Base-by-base conservation (phyloP, 2,113 vertebrate genomes). In the Saimiri boliviensis region DNA sequence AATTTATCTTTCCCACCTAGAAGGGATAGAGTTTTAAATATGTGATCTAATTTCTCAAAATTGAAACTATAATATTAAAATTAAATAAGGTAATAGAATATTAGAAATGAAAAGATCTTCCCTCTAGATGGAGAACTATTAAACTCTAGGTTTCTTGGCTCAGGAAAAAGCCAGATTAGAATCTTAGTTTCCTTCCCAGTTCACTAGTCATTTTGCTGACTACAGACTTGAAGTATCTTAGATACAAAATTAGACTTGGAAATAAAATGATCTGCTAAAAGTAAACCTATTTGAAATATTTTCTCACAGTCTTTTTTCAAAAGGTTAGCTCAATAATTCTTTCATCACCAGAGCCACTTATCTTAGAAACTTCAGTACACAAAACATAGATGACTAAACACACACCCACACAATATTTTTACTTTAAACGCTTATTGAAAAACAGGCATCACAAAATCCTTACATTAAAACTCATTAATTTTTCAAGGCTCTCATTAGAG, bases 21-120 rank as follows among this genome's bases (percentile, higher is more conserved):
- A 82, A 89, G 94, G 25, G 12, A 88, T 10, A 91, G 27, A 63
- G 73, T 79, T 95, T 91, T 87, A 74, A 94, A 76, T 82, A 76
- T 30, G 23, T 54, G 4, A 27, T 80, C 25, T n/a, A 86, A 52
- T 86, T 84, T 54, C 32, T 85, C 2, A n/a, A 68, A 49, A 14
- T 76, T 91, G 4, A 40, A 88, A 52, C 52, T 89, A 66, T 58
- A 70, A 73, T 68, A 73, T 70, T 76, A 93, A 84, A 87, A 80
- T 80, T 37, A 42, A 89, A 63, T 6, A 83, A 73, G 30, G 80
- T 90, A 85, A 17, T 40, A 66, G 54, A 91, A 86, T 56, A 10
- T 42, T 86, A 54, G 32, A 32, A 23, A 66, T 58, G 30, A 84
- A 71, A 77, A 40, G 11, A 20, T n/a, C 9, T 58, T 90, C 25